Percentiles rank a stretch among this genome's conserved stretches.
These are phyloP conservation scores for Anguilla anguilla DNA, from an alignment of 2,797 vertebrate genomes.

Conservation along the genomic window DNA sequence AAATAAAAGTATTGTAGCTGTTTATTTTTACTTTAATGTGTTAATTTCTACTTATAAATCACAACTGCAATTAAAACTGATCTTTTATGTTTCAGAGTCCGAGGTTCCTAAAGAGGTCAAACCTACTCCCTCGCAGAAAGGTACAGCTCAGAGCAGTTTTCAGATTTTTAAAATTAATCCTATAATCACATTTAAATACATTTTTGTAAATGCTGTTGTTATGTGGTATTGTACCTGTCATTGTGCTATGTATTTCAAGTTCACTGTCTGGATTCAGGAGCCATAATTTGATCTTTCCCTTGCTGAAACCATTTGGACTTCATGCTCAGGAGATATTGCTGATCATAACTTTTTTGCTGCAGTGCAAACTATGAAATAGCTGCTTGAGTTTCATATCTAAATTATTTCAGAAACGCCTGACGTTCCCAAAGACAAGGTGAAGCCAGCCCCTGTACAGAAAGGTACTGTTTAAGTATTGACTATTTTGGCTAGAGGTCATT, in stretches of 20 bases:
- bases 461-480: neutral
- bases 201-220: too few relatives aligned
- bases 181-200: too few relatives aligned
- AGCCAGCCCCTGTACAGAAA: neutral
- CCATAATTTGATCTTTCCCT: neutral
- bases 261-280: neutral
- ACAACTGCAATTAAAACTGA: too few relatives aligned
- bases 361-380: too few relatives aligned
- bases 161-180: too few relatives aligned
- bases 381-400: too few relatives aligned
- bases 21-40: too few relatives aligned
- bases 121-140: neutral
- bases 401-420: neutral
- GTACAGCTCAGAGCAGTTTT: neutral
- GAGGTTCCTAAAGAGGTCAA: slow-evolving; percentile 7
- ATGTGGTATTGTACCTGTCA: neutral
- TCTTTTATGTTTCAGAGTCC: neutral
- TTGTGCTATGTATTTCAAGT: neutral
- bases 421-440: neutral
- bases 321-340: neutral
- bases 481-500: neutral
- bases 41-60: too few relatives aligned
- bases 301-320: neutral
- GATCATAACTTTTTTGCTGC: neutral
- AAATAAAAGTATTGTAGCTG: too few relatives aligned